These are phyloP conservation scores for Xenops minutus DNA, from an alignment of 2,797 vertebrate species.

Conservation along the genomic window DNA sequence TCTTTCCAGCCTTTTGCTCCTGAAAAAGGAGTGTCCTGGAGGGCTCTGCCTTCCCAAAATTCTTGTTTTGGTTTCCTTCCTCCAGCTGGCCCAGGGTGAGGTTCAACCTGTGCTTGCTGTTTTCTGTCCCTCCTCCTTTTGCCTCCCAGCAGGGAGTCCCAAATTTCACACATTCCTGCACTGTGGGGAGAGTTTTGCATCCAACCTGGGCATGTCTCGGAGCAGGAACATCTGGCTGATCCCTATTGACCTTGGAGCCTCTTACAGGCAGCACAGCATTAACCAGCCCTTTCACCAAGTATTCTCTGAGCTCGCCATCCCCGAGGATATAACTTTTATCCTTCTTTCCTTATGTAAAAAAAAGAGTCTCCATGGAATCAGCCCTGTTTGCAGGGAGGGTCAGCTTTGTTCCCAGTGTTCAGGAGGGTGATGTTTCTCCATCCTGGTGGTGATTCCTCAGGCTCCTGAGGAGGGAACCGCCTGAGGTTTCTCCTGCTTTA, in stretches of 20 bases:
- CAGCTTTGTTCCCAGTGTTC: neutral
- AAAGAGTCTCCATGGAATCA: neutral
- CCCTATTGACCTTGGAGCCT: conserved; percentile 56
- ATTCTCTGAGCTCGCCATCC: neutral
- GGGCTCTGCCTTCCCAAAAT: neutral
- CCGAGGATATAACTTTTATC: neutral
- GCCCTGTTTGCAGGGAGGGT: neutral
- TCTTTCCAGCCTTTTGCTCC: neutral
- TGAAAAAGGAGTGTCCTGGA: neutral
- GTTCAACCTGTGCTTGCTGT: neutral
- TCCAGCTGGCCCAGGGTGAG: neutral
- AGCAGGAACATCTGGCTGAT: conserved; percentile 48
- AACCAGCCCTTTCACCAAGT: neutral
- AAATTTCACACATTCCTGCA: conserved; percentile 51
- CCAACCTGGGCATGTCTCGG: conserved; percentile 55
- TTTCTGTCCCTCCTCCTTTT: neutral
- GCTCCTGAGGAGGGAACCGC: neutral
- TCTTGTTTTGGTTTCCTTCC: neutral
- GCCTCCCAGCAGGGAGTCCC: neutral
- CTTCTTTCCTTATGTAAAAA: neutral
- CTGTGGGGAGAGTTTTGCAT: conserved; percentile 21
- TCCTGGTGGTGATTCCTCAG: neutral
- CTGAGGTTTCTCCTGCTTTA: neutral
- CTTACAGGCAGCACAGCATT: neutral
- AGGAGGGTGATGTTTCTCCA: neutral